phyloP scores from a whole-genome alignment of 1,140 invertebrate genomes.

The Leptoteleia sp. region DNA sequence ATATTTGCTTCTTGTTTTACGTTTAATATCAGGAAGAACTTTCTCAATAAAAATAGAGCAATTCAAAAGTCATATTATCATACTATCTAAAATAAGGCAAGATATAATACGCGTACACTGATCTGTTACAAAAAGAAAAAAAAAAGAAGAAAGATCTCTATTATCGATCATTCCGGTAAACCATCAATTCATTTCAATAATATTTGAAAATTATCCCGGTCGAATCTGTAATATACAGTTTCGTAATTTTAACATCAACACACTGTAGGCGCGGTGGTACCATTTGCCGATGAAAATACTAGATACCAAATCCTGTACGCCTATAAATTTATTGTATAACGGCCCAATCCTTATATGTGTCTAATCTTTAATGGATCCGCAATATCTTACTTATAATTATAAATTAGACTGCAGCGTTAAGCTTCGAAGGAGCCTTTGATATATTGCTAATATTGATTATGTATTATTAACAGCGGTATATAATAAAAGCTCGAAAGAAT shows the following conservation, averaged over 20 bases:
- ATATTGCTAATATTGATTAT: constrained; percentile 30
- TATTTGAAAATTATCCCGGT: constrained; percentile 41
- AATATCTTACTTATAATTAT: constrained; percentile 46
- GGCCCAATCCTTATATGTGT: constrained; percentile 31
- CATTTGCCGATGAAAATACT: constrained; percentile 25
- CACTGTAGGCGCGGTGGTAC: constrained; percentile 1
- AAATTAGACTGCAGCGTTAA: constrained; percentile 15
- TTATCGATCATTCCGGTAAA: constrained; percentile 13
- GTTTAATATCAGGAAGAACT: too few species aligned
- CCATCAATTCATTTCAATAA: constrained; percentile 42
- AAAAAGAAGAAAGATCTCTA: constrained; percentile 11
- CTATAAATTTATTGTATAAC: constrained; percentile 52
- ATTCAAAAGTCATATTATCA: too few species aligned
- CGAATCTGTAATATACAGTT: constrained; percentile 36
- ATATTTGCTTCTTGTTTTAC: too few species aligned
- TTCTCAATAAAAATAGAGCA: too few species aligned
- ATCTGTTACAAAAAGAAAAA: too few species aligned
- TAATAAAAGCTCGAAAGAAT: background rate
- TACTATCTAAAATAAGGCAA: too few species aligned
- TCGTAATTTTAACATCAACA: constrained; percentile 23
- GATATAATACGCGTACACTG: too few species aligned
- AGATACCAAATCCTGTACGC: constrained; percentile 9
- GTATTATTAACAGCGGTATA: constrained; percentile 23
- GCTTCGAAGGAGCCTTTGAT: constrained; percentile 1
- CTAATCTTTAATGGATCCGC: constrained; percentile 29